A percentile compares a stretch with the other conserved stretches of the same genome.
Evolutionary conservation across 1,140 invertebrate genomes (phyloP).

Genomic region (Tetragonula clypearis): DNA sequence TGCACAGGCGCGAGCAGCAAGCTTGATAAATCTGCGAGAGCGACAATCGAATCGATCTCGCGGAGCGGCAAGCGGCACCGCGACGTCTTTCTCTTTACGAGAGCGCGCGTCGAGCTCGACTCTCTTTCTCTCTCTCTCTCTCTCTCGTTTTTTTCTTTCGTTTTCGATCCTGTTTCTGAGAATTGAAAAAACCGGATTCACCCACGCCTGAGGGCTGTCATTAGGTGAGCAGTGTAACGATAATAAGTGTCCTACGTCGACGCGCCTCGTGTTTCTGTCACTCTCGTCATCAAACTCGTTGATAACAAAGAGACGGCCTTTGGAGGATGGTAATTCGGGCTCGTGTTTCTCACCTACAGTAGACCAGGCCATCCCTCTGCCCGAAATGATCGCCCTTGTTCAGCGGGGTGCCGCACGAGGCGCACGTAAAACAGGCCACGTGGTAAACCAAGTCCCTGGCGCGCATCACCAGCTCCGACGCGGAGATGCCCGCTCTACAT

Average conservation of each 20-base stretch:
- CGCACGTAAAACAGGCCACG: slow-evolving; percentile 94
- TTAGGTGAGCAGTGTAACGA: slow-evolving; percentile 21
- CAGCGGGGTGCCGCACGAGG: slow-evolving; percentile 89
- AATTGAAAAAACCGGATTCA: slow-evolving; percentile 41
- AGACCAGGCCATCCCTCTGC: slow-evolving; percentile 89
- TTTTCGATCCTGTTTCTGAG: slow-evolving; percentile 12
- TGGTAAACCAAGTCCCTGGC: slow-evolving; percentile 94
- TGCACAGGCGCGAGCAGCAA: neutral
- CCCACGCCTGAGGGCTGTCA: slow-evolving; percentile 30
- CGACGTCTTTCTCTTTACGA: slow-evolving; percentile 44
- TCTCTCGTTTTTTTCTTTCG: neutral
- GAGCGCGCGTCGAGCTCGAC: slow-evolving; percentile 37
- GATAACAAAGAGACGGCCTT: slow-evolving; percentile 69
- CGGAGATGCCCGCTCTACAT: slow-evolving; percentile 91
- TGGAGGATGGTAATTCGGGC: slow-evolving; percentile 63
- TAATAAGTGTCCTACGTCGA: slow-evolving; percentile 49
- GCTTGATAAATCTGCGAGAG: neutral
- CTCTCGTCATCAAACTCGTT: slow-evolving; percentile 70
- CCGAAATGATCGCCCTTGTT: slow-evolving; percentile 95
- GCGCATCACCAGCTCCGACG: slow-evolving; percentile 96
- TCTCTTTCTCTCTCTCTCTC: slow-evolving; percentile 1
- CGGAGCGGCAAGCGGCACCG: slow-evolving; percentile 37
- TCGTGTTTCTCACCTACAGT: slow-evolving; percentile 84
- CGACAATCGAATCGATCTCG: slow-evolving; percentile 35
- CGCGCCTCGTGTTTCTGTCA: slow-evolving; percentile 62